These are phyloP conservation scores for Zophobas morio DNA, from an alignment of 1,140 invertebrate genomes.

Conservation along the genomic window DNA sequence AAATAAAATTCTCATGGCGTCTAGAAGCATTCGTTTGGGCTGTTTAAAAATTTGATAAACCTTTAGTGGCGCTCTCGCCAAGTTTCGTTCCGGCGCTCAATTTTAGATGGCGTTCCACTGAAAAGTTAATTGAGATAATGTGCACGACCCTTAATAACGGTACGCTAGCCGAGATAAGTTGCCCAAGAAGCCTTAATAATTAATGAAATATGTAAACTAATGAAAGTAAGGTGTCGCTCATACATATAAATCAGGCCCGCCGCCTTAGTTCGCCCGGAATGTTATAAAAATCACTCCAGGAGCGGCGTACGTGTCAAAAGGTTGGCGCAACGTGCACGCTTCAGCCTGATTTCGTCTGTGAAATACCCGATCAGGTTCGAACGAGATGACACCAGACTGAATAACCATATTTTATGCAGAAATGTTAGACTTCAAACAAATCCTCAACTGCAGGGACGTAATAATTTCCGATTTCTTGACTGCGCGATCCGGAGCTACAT, in stretches of 20 bases:
- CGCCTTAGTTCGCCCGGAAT: background rate
- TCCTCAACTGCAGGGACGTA: slow-evolving; percentile 26
- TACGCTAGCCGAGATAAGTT: slow-evolving; percentile 34
- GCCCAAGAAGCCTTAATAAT: slow-evolving; percentile 19
- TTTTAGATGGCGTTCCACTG: slow-evolving; percentile 31
- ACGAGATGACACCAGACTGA: slow-evolving; percentile 1
- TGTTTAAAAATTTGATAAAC: slow-evolving; percentile 32
- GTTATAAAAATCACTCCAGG: slow-evolving; percentile 9
- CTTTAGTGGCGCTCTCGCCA: slow-evolving; percentile 28
- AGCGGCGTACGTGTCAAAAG: slow-evolving; percentile 13
- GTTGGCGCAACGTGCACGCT: background rate
- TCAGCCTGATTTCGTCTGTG: background rate
- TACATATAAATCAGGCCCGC: slow-evolving; percentile 24
- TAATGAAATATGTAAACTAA: slow-evolving; percentile 41
- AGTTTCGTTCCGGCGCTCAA: slow-evolving; percentile 16
- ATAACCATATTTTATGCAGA: slow-evolving; percentile 42
- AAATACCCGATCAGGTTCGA: background rate
- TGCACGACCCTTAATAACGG: slow-evolving; percentile 32
- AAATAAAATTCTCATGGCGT: slow-evolving; percentile 14
- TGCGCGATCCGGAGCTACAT: slow-evolving; percentile 14
- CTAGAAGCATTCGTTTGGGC: slow-evolving; percentile 1
- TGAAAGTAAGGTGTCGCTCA: slow-evolving; percentile 33
- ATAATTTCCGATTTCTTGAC: slow-evolving; percentile 36
- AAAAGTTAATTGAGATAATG: slow-evolving; percentile 42
- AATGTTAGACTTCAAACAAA: slow-evolving; percentile 34